A percentile compares a stretch with the other conserved stretches of the same genome.
Evolutionary conservation across 2,888 invertebrate species (phyloP).

Genomic region (Danaus chrysippus): DNA sequence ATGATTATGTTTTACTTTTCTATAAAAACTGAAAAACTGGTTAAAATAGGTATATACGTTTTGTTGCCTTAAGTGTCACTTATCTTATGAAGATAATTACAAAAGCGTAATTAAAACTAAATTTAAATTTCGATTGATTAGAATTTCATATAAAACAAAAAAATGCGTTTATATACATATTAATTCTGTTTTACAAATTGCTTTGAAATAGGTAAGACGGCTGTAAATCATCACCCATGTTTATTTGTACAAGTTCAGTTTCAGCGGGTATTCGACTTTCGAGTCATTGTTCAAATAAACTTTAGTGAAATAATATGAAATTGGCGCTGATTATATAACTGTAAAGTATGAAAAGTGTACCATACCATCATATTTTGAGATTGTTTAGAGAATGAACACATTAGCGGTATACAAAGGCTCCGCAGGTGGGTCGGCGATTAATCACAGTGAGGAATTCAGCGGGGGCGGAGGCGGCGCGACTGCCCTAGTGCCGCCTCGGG

Average conservation of each 20-base stretch:
- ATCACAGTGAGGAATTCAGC: constrained; percentile 65
- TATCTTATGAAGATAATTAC: too few relatives aligned
- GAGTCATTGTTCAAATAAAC: not conserved
- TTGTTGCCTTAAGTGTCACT: too few relatives aligned
- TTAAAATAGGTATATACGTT: too few relatives aligned
- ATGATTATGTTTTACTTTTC: too few relatives aligned
- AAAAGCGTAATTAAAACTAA: too few relatives aligned
- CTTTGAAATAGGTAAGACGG: too few relatives aligned
- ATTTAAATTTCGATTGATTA: too few relatives aligned
- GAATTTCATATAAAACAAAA: too few relatives aligned
- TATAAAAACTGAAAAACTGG: too few relatives aligned
- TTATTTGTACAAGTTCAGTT: not conserved
- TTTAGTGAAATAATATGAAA: not conserved
- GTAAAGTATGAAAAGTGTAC: constrained; percentile 9
- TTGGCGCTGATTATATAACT: constrained; percentile 10
- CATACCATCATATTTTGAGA: constrained; percentile 32
- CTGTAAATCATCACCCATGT: not conserved
- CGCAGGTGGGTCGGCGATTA: constrained; percentile 75
- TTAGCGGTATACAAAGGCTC: constrained; percentile 62
- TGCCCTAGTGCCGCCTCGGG: constrained; percentile 71
- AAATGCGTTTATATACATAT: too few relatives aligned
- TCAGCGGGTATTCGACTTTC: not conserved
- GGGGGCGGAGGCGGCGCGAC: constrained; percentile 43
- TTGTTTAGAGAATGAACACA: constrained; percentile 44
- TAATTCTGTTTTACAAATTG: too few relatives aligned